phyloP scores from a whole-genome alignment of 2,113 vertebrate genomes.

The Arvicanthis niloticus region DNA sequence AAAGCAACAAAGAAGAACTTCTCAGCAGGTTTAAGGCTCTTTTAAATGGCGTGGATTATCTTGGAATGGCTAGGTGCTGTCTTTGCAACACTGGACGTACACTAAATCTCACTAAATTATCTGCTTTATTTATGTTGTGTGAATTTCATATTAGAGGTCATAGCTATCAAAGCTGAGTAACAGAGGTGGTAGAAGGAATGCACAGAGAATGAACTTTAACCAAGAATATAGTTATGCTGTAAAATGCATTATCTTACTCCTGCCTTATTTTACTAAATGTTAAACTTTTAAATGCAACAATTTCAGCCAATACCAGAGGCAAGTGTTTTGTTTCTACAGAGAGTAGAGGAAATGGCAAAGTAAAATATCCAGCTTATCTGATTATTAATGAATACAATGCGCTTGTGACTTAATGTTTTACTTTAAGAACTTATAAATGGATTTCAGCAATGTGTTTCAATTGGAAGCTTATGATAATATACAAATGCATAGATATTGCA shows the following conservation, averaged over 20 bases:
- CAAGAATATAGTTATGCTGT: not conserved
- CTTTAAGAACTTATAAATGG: slow-evolving; percentile 75
- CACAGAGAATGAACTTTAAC: not conserved
- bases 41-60: not conserved
- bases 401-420: slow-evolving; percentile 55
- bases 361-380: slow-evolving; percentile 60
- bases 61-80: not conserved
- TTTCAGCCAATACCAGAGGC: slow-evolving; percentile 77
- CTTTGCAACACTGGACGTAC: not conserved
- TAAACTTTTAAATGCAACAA: slow-evolving; percentile 62
- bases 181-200: not conserved
- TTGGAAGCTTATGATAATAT: slow-evolving; percentile 77
- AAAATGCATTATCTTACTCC: not conserved
- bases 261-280: not conserved
- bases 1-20: accelerated
- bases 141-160: not conserved
- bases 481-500: slow-evolving; percentile 79
- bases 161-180: not conserved
- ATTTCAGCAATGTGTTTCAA: slow-evolving; percentile 74
- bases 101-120: not conserved
- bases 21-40: not conserved
- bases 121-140: not conserved
- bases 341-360: slow-evolving; percentile 82
- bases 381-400: slow-evolving; percentile 43
- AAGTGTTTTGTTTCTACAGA: slow-evolving; percentile 80